A percentile compares a stretch with the other conserved stretches of the same genome.
phyloP scores from a whole-genome alignment of 1,140 invertebrate species.

The Portunus trituberculatus region DNA sequence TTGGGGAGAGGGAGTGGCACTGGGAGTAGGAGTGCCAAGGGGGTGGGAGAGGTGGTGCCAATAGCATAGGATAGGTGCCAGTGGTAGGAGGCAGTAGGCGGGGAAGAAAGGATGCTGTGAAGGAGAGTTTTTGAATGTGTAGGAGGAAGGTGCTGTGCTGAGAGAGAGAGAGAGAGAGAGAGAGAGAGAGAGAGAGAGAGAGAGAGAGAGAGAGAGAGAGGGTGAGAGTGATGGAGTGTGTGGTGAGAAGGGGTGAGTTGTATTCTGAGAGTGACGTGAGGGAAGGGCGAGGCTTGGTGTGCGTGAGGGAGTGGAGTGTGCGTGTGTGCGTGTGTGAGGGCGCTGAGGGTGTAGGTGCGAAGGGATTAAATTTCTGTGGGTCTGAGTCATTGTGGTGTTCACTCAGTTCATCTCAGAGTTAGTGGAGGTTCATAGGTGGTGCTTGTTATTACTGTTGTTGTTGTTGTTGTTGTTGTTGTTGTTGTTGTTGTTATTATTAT shows the following conservation, averaged over 20 bases:
- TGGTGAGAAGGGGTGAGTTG: not conserved
- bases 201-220: slow-evolving; percentile 2
- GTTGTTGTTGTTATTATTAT: no score
- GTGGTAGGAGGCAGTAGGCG: not conserved
- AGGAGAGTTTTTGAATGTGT: not conserved
- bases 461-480: no score
- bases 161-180: not conserved
- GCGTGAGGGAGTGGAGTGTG: not conserved
- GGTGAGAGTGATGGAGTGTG: not conserved
- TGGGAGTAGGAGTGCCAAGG: not conserved
- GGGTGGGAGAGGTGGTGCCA: not conserved
- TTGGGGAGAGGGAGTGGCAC: no score
- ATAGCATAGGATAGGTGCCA: not conserved
- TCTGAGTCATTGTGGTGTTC: not conserved
- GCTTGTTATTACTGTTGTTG: no score
- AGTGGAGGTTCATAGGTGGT: no score
- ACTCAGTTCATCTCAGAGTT: no score
- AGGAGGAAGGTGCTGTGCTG: not conserved
- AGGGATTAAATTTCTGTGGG: no score
- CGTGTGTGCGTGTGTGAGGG: no score
- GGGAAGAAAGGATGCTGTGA: not conserved
- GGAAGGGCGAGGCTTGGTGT: not conserved
- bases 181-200: not conserved
- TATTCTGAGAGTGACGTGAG: not conserved
- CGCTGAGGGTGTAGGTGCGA: no score